These are phyloP conservation scores for Bolborhynchus lineola DNA, from an alignment of 2,113 vertebrate species.

Conservation along the genomic window DNA sequence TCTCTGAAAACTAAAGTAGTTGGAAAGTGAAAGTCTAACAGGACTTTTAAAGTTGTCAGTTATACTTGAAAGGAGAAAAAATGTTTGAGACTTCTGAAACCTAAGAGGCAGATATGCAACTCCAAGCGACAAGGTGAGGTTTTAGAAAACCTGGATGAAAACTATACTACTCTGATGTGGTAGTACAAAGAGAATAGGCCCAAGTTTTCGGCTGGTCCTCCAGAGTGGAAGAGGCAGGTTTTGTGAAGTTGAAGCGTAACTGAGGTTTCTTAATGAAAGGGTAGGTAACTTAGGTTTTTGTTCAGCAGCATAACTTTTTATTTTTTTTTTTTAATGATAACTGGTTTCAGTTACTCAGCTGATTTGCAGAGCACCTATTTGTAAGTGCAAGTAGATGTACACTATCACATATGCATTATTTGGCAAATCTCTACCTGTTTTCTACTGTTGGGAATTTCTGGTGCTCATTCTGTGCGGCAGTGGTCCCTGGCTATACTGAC, in stretches of 20 bases:
- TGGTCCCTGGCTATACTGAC: neutral
- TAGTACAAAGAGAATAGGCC: neutral
- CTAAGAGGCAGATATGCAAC: neutral
- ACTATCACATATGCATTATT: fast-evolving
- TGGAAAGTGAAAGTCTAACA: neutral
- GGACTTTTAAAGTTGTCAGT: neutral
- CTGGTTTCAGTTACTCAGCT: neutral
- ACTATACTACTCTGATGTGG: neutral
- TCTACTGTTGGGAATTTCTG: neutral
- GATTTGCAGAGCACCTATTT: neutral
- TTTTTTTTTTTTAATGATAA: neutral
- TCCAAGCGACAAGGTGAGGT: neutral
- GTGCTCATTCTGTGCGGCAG: neutral
- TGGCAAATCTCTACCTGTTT: neutral
- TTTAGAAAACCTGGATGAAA: neutral
- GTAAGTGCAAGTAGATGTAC: neutral
- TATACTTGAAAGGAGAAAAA: neutral
- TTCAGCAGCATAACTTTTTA: neutral
- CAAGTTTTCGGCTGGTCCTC: fast-evolving
- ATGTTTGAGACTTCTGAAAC: neutral
- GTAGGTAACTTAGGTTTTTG: neutral
- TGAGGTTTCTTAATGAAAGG: neutral
- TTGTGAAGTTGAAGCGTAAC: neutral
- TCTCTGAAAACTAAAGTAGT: neutral
- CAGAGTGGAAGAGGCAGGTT: neutral